These are phyloP conservation scores for Drosophila micromelanica DNA, from an alignment of 1,140 invertebrate species.

Conservation along the genomic window DNA sequence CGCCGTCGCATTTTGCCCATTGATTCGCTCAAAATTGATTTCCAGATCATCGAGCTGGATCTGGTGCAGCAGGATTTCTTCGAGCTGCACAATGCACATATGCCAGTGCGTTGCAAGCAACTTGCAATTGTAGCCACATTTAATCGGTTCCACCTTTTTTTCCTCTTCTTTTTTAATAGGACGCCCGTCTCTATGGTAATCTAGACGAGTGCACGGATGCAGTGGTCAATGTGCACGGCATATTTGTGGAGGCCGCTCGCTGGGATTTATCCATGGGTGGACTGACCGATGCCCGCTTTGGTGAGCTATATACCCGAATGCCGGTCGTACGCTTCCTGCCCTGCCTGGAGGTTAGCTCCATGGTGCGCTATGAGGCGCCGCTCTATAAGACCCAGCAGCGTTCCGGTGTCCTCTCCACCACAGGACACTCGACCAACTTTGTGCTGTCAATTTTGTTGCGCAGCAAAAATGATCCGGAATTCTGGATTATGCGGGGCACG, in stretches of 20 bases:
- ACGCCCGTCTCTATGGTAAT: conserved; percentile 85
- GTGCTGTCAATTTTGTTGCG: conserved; percentile 91
- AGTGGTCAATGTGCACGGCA: conserved; percentile 92
- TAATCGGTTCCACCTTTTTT: too few species aligned
- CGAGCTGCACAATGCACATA: conserved; percentile 83
- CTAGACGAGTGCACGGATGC: conserved; percentile 87
- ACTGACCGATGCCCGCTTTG: conserved; percentile 89
- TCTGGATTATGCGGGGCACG: conserved; percentile 94
- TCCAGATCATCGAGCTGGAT: conserved; percentile 86
- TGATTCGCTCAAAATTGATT: conserved; percentile 93
- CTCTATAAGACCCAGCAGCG: conserved; percentile 94
- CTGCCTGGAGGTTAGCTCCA: conserved; percentile 52
- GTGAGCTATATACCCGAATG: conserved; percentile 91
- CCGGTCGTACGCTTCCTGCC: conserved; percentile 91
- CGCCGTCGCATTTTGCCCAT: conserved; percentile 93
- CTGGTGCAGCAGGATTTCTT: conserved; percentile 89
- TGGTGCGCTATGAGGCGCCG: conserved; percentile 89
- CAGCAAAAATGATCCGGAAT: conserved; percentile 87
- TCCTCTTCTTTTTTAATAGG: conserved; percentile 37
- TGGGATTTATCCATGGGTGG: conserved; percentile 89
- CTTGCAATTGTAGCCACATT: neutral
- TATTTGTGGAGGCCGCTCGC: conserved; percentile 94
- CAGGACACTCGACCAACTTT: conserved; percentile 95
- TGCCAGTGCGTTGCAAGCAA: conserved; percentile 44
- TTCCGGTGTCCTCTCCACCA: conserved; percentile 93